Conservation (phyloP, 2,113 vertebrate species). For the Pseudorhombus dupliciocellatus region DNA sequence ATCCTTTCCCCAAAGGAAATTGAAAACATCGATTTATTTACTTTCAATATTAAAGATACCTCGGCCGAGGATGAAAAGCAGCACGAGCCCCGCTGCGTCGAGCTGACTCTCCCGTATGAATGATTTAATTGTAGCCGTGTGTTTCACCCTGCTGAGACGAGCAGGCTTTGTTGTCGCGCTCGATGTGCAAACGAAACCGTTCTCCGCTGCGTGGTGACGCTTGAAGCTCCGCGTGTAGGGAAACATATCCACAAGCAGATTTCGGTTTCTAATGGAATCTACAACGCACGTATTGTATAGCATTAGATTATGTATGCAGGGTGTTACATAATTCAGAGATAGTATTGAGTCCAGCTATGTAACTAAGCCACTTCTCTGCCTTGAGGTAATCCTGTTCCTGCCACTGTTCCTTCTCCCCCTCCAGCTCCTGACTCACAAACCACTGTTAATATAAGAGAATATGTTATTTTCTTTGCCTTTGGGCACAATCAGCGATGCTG, state of each 20-base stretch:
- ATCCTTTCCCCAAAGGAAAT: too few species aligned
- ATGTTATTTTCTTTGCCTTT: slow-evolving; percentile 49
- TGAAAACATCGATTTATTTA: too few species aligned
- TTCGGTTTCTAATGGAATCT: too few species aligned
- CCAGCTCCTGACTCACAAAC: slow-evolving; percentile 40
- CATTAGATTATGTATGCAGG: too few species aligned
- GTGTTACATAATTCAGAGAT: slow-evolving; percentile 15
- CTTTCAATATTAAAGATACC: too few species aligned
- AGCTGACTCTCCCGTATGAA: too few species aligned
- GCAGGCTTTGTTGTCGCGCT: neutral
- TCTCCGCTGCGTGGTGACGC: neutral
- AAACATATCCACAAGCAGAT: neutral
- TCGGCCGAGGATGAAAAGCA: too few species aligned
- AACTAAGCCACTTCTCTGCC: slow-evolving; percentile 41
- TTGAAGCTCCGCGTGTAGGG: neutral
- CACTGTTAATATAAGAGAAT: slow-evolving; percentile 46
- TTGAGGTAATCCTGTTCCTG: slow-evolving; percentile 44
- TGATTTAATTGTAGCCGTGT: neutral
- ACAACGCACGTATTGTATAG: neutral
- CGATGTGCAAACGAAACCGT: neutral
- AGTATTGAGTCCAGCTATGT: slow-evolving; percentile 1
- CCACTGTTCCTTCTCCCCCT: neutral
- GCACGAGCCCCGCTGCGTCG: too few species aligned
- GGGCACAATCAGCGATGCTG: slow-evolving; percentile 50
- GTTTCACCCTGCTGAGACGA: neutral